A percentile compares a stretch with the other conserved stretches of the same genome.
Conservation (phyloP, 2,113 vertebrate genomes). For the Lepisosteus oculatus region DNA sequence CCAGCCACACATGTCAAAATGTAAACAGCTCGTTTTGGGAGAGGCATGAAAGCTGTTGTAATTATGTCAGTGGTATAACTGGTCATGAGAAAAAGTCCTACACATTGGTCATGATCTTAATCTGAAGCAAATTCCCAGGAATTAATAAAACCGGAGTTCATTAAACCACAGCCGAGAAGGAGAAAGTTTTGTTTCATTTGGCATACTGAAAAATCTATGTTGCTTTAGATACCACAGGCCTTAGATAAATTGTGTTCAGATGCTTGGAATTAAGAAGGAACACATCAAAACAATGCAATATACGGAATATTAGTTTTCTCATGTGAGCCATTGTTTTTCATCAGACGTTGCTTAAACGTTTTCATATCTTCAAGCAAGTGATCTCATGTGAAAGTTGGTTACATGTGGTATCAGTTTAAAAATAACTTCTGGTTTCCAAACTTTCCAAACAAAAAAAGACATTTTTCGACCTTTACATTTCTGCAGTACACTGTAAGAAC, state of each 20-base stretch:
- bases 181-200: constrained; percentile 13
- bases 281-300: not conserved
- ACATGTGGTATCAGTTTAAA: constrained; percentile 13
- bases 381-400: constrained; percentile 14
- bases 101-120: constrained; percentile 48
- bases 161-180: constrained; percentile 5
- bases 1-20: constrained; percentile 47
- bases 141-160: constrained; percentile 20
- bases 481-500: not conserved
- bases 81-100: constrained; percentile 31
- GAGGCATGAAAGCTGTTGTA: constrained; percentile 38
- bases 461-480: not conserved
- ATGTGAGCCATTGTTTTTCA: constrained; percentile 19
- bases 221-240: not conserved
- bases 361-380: constrained; percentile 21
- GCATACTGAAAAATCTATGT: not conserved
- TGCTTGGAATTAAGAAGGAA: constrained; percentile 17
- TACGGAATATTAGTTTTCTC: not conserved
- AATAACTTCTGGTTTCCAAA: constrained; percentile 12
- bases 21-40: constrained; percentile 52
- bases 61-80: constrained; percentile 24
- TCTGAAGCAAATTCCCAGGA: constrained; percentile 45
- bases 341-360: not conserved
- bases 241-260: constrained; percentile 22
- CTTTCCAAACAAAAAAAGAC: constrained; percentile 1